Conservation (phyloP, 2,888 invertebrate genomes). For the Sceliomorpha sp. region DNA sequence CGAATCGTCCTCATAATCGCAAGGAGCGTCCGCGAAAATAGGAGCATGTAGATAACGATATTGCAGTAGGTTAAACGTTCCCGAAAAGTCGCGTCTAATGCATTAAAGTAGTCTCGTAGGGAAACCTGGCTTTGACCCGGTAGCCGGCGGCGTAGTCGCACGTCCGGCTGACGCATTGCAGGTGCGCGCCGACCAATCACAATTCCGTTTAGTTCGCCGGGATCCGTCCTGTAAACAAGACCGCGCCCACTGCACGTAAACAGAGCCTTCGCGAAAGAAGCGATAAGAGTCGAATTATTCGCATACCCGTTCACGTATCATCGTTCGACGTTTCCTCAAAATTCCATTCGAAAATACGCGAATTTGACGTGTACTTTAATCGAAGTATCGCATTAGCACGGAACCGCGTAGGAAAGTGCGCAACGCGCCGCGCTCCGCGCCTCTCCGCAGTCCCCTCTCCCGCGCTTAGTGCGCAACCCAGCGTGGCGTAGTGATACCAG, state of each 20-base stretch:
- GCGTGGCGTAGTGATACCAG: conserved; percentile 75
- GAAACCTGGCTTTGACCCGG: conserved; percentile 76
- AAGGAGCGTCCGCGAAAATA: conserved; percentile 3
- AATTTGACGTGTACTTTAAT: conserved; percentile 3
- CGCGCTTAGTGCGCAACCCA: conserved; percentile 82
- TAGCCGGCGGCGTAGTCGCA: conserved; percentile 79
- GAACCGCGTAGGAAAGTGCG: conserved; percentile 78
- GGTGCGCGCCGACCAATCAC: conserved; percentile 91
- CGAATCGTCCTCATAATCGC: too few relatives aligned
- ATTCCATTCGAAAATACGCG: conserved; percentile 5
- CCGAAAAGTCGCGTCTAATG: conserved; percentile 56
- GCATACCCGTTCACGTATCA: background rate
- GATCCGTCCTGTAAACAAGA: conserved; percentile 86
- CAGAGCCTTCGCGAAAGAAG: too few relatives aligned
- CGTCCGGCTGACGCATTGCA: conserved; percentile 89
- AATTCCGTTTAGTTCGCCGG: conserved; percentile 82
- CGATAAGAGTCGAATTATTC: too few relatives aligned
- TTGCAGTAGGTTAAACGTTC: conserved; percentile 49
- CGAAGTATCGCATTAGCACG: conserved; percentile 81
- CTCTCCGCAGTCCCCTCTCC: conserved; percentile 56
- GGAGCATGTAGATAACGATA: conserved; percentile 25
- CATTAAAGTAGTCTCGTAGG: conserved; percentile 58
- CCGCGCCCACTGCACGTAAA: conserved; percentile 80
- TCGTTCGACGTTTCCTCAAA: conserved; percentile 24
- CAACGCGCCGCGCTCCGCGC: conserved; percentile 60